These are phyloP conservation scores for Aselliscus stoliczkanus DNA, from an alignment of 2,797 vertebrate species.

Conservation along the genomic window DNA sequence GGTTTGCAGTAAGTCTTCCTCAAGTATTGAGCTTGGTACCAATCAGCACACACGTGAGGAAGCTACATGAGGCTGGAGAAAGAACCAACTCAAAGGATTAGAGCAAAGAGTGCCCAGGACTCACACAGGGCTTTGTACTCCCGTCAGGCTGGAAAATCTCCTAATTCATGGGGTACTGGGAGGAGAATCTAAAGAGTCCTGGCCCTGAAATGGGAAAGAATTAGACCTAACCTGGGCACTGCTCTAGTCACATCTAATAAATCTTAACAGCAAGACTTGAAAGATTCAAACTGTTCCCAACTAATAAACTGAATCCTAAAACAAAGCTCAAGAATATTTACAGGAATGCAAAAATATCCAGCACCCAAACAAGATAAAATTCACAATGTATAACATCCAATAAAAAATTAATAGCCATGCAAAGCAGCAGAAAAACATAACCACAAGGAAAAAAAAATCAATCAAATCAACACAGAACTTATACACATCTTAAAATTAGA, in stretches of 20 bases:
- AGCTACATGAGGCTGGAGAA: neutral
- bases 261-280: neutral
- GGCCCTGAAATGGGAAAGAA: neutral
- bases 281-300: neutral
- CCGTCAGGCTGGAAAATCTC: neutral
- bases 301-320: conserved; percentile 20
- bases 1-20: neutral
- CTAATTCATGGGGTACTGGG: neutral
- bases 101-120: neutral
- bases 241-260: neutral
- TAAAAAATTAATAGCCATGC: neutral
- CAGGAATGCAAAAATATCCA: neutral
- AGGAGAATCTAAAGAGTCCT: neutral
- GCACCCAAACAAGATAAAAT: neutral
- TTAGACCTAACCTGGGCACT: neutral
- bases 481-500: neutral
- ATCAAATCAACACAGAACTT: neutral
- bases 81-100: neutral
- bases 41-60: neutral
- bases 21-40: neutral
- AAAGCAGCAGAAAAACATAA: neutral
- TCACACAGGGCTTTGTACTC: neutral
- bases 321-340: neutral
- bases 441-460: neutral
- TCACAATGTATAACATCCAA: neutral